phyloP scores from a whole-genome alignment of 23 tunicate genomes.

The Diplosoma virens region DNA sequence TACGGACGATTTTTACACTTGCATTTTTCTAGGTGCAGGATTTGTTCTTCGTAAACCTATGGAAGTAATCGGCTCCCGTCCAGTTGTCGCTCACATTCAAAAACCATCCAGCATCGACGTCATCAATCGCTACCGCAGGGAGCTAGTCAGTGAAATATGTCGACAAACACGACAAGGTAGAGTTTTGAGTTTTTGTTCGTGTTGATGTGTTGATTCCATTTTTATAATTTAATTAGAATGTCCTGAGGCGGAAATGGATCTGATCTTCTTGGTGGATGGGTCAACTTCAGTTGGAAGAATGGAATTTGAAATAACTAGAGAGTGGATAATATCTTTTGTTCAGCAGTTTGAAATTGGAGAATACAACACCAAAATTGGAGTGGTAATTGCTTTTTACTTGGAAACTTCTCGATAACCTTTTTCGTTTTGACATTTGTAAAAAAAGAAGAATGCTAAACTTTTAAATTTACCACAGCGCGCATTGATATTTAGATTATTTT shows the following conservation, averaged over 20 bases:
- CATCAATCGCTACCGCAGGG: slow-evolving; percentile 52
- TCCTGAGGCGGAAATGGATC: slow-evolving; percentile 75
- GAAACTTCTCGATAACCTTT: too few species aligned
- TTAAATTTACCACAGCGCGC: too few species aligned
- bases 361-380: slow-evolving; percentile 84
- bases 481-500: too few species aligned
- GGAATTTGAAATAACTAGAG: slow-evolving; percentile 60
- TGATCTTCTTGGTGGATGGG: slow-evolving; percentile 75
- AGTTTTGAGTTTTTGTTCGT: neutral
- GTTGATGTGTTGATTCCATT: too few species aligned
- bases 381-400: too few species aligned
- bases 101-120: slow-evolving; percentile 71
- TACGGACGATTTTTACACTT: neutral
- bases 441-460: neutral
- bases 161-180: slow-evolving; percentile 71
- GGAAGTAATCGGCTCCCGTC: slow-evolving; percentile 57
- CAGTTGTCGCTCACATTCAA: slow-evolving; percentile 61
- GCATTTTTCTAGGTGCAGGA: slow-evolving; percentile 38
- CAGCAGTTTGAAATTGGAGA: slow-evolving; percentile 81
- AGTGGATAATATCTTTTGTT: slow-evolving; percentile 74
- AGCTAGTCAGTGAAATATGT: slow-evolving; percentile 75
- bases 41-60: slow-evolving; percentile 34
- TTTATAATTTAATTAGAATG: too few species aligned
- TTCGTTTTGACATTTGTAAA: too few species aligned
- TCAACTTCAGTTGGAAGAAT: slow-evolving; percentile 48